phyloP scores from a whole-genome alignment of 2,797 vertebrate genomes.

The Craterocephalus amniculus region DNA sequence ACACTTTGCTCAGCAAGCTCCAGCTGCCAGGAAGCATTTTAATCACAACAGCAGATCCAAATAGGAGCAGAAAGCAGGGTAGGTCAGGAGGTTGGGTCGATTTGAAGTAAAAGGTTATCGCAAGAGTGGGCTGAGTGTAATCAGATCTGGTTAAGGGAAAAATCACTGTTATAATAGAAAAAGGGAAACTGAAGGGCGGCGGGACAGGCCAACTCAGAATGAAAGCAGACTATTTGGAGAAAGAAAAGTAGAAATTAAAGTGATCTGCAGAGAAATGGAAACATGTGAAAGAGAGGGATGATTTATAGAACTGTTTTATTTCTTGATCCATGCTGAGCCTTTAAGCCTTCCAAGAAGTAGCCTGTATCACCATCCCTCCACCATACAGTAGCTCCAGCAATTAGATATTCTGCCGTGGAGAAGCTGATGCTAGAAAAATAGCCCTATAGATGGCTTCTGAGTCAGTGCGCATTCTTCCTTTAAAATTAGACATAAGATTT shows the following conservation, averaged over 20 bases:
- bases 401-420: constrained; percentile 1
- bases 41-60: constrained; percentile 79
- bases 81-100: constrained; percentile 76
- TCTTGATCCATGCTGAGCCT: constrained; percentile 30
- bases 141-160: constrained; percentile 72
- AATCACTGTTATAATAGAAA: constrained; percentile 60
- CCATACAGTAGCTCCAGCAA: constrained; percentile 28
- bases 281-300: not conserved
- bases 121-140: constrained; percentile 67
- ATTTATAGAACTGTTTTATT: constrained; percentile 23
- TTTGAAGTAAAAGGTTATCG: constrained; percentile 79
- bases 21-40: constrained; percentile 76
- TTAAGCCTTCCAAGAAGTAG: constrained; percentile 26
- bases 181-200: constrained; percentile 51
- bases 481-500: constrained; percentile 5
- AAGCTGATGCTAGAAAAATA: not conserved
- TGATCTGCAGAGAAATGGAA: not conserved
- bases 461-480: not conserved
- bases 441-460: not conserved
- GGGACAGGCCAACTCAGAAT: constrained; percentile 44
- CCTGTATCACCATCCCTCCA: constrained; percentile 31
- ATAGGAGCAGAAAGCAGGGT: constrained; percentile 72
- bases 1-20: constrained; percentile 74
- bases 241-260: not conserved
- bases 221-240: constrained; percentile 16